Evolutionary conservation across 2,113 vertebrate species (phyloP).

Genomic region (Sula dactylatra): DNA sequence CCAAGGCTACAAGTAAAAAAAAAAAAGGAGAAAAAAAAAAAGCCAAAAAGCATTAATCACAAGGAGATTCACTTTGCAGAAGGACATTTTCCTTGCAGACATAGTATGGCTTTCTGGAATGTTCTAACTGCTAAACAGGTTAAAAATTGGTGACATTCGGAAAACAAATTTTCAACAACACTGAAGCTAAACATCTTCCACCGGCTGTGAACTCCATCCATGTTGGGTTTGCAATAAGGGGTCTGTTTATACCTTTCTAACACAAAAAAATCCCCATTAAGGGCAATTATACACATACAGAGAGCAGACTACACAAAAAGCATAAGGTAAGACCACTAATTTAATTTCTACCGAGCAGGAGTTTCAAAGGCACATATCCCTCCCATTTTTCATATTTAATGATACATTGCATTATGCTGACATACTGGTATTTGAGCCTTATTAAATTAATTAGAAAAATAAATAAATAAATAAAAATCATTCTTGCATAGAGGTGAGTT

Average conservation of each 20-base stretch:
- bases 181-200: not conserved
- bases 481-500: not conserved
- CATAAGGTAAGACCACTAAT: not conserved
- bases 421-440: not conserved
- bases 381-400: not conserved
- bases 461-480: rapidly evolving
- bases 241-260: not conserved
- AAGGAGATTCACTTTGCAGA: not conserved
- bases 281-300: not conserved
- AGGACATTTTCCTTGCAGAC: not conserved
- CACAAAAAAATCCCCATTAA: not conserved
- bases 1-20: not conserved
- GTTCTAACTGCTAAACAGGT: not conserved
- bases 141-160: not conserved
- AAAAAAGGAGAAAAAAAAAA: not conserved
- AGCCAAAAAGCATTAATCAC: not conserved
- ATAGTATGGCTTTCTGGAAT: not conserved
- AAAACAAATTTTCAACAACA: not conserved
- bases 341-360: not conserved
- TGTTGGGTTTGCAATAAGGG: not conserved
- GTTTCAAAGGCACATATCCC: not conserved
- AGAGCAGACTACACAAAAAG: not conserved
- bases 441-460: not conserved
- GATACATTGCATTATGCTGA: not conserved
- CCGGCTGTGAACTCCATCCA: not conserved